phyloP scores from a whole-genome alignment of 2,888 invertebrate genomes.

The Muschampia plurimacula region DNA sequence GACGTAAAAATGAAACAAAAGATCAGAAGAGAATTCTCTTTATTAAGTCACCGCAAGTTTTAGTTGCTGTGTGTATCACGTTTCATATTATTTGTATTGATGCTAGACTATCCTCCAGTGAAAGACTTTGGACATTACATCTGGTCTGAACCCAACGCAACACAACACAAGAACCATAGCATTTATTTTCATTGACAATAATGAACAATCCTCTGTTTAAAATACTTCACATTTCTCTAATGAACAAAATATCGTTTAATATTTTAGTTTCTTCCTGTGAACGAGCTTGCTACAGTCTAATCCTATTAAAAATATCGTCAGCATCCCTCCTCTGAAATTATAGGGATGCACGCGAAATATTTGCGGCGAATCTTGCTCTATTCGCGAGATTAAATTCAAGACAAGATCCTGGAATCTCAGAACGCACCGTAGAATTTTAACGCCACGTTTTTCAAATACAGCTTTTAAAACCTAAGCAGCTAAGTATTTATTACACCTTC shows the following conservation, averaged over 20 bases:
- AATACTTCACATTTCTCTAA: background rate
- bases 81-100: too few species aligned
- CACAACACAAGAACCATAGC: background rate
- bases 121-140: too few species aligned
- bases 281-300: conserved; percentile 43
- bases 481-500: too few species aligned
- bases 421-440: conserved; percentile 55
- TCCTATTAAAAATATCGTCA: conserved; percentile 61
- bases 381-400: conserved; percentile 78
- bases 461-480: too few species aligned
- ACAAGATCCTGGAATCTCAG: conserved; percentile 57
- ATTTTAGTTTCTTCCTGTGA: conserved; percentile 8
- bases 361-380: conserved; percentile 73
- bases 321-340: conserved; percentile 56
- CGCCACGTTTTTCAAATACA: conserved; percentile 17
- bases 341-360: conserved; percentile 66
- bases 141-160: background rate
- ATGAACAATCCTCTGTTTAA: background rate
- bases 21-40: background rate
- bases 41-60: too few species aligned
- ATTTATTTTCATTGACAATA: background rate
- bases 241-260: conserved; percentile 22
- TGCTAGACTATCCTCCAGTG: too few species aligned
- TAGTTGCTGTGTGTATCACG: too few species aligned
- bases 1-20: background rate